Conservation (phyloP, 2,113 vertebrate species). For the Ellobius talpinus region DNA sequence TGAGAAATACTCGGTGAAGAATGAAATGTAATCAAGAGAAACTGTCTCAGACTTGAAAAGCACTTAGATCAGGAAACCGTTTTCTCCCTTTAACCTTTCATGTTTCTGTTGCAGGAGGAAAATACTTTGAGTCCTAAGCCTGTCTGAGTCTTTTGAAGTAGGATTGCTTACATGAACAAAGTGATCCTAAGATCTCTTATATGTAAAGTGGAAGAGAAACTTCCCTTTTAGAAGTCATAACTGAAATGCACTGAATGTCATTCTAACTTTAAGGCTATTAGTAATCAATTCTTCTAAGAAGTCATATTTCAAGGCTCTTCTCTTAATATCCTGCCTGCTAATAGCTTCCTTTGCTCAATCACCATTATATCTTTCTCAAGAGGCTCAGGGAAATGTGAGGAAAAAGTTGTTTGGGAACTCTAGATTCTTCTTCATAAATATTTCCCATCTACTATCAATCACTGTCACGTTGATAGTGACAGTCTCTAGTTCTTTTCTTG, state of each 20-base stretch:
- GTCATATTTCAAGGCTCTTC: constrained; percentile 49
- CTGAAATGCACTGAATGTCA: constrained; percentile 35
- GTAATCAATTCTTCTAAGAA: constrained; percentile 54
- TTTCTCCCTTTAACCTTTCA: constrained; percentile 40
- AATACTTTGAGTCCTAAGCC: constrained; percentile 19
- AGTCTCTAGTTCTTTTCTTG: not conserved
- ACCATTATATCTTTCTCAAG: constrained; percentile 58
- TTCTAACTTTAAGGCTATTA: constrained; percentile 53
- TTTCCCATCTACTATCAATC: constrained; percentile 44
- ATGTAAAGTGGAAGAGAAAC: constrained; percentile 29
- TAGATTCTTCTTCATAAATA: constrained; percentile 21
- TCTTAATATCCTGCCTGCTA: constrained; percentile 51
- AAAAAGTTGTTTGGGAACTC: not conserved
- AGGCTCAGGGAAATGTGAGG: constrained; percentile 9
- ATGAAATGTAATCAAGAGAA: constrained; percentile 61
- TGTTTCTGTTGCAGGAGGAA: constrained; percentile 7
- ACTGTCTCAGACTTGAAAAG: constrained; percentile 36
- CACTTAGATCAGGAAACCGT: constrained; percentile 24
- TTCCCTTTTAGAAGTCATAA: constrained; percentile 53
- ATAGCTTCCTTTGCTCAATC: constrained; percentile 61
- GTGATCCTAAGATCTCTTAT: constrained; percentile 28
- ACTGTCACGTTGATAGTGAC: not conserved
- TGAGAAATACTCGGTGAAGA: constrained; percentile 57
- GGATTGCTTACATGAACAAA: constrained; percentile 34
- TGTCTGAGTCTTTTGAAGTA: constrained; percentile 39